Base-by-base conservation (phyloP, 2,797 vertebrate genomes). In the Lacerta bilineata region DNA sequence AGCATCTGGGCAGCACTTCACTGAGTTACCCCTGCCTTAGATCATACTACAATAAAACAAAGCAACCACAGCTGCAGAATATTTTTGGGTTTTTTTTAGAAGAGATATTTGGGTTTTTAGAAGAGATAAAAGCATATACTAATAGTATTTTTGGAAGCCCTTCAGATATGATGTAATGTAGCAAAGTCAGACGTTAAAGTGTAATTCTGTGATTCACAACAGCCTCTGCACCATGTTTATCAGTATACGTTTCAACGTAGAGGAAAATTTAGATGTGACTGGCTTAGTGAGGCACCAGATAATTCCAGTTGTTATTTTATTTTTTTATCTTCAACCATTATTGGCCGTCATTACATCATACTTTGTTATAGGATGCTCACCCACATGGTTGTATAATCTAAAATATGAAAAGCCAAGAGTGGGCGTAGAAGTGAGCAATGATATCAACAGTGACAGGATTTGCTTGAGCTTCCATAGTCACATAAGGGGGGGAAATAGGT, bases 261-360 rank as follows among this genome's bases (percentile, higher is more conserved):
- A 83, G 82, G 90, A 87, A 81, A n/a, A 89, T 46, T 50, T 87
- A 50, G 90, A 87, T 89, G 83, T 80, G 75, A 88, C 8, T 76
- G 87, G 84, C 33, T 39, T 86, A 69, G 80, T 7, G 33, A 89
- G 84, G 1, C 81, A 93, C 64, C 87, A 91, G 91, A 92, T 76
- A 89, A 74, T 87, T 91, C 82, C 86, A 86, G 55, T 27, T 92
- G 41, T 46, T 90, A n/a, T 50, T 50, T 50, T 33, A 33, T 50
- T 61, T 78, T 69, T 85, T 72, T 64, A 27, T 27, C 71, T 36
- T 43, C 46, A 81, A 39, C 4, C 18, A 43, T 0, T 4, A 9
- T 17, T 36, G 61, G 7, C 13, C 71, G 13, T 55, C 9, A 59
- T 71, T 59, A 41, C 66, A 80, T 8, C 18, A 80, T 39, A 13